Evolutionary conservation across 2,888 invertebrate genomes (phyloP).

Genomic region (Nemapogon koenigi): DNA sequence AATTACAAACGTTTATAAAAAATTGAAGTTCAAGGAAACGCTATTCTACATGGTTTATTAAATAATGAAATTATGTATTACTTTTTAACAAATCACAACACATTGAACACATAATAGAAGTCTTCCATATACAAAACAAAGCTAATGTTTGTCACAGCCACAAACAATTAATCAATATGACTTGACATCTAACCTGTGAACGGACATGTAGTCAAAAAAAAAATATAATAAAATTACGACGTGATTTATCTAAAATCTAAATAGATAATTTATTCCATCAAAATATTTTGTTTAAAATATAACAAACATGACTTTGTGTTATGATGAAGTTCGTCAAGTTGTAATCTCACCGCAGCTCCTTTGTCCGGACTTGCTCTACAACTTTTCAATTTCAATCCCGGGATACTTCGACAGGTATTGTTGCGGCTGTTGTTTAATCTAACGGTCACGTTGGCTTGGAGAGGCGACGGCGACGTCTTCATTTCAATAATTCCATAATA

Average conservation of each 20-base stretch:
- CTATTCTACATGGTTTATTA: too few species aligned
- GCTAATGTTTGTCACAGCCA: too few species aligned
- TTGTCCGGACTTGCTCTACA: slow-evolving; percentile 18
- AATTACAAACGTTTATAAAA: too few species aligned
- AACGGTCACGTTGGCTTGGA: slow-evolving; percentile 15
- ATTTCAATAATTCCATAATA: slow-evolving; percentile 5
- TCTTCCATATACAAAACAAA: too few species aligned
- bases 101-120: too few species aligned
- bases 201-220: too few species aligned
- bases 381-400: slow-evolving; percentile 18
- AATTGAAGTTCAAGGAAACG: too few species aligned
- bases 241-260: not conserved
- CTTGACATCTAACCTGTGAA: too few species aligned
- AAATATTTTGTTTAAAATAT: slow-evolving; percentile 8
- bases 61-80: too few species aligned
- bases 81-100: too few species aligned
- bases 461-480: slow-evolving; percentile 2
- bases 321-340: slow-evolving; percentile 15
- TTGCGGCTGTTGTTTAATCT: slow-evolving; percentile 18
- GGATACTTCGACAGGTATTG: slow-evolving; percentile 18
- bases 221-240: too few species aligned
- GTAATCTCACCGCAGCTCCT: slow-evolving; percentile 15
- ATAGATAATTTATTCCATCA: slow-evolving; percentile 5
- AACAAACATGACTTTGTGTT: slow-evolving; percentile 13
- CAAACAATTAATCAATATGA: too few species aligned